Base-by-base conservation (phyloP, 2,113 vertebrate species). In the Sinosuthora webbiana region DNA sequence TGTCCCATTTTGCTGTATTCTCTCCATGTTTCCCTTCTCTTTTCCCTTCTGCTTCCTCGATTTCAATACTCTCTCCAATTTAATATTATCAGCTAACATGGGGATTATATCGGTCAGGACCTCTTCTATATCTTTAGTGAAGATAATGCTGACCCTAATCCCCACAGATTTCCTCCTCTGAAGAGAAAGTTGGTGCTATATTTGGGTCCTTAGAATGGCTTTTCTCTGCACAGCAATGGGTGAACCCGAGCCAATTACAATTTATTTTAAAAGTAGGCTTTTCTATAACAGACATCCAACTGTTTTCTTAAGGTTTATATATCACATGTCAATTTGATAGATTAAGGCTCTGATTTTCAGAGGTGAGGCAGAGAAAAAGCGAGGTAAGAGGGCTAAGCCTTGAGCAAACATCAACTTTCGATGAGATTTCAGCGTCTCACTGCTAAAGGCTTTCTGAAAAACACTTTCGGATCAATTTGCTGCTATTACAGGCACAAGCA, bases 81-180 rank as follows among this genome's bases (percentile, higher is more conserved):
- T 56, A 75, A 71, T 64, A 41, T 88, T 90, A 87, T 63, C 22
- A 1, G n/a, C 69, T 85, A 75, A 70, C 70, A 12, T 33, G 44
- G 55, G 60, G 68, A 76, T 91, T 91, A 62, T 62, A 76, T 79
- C 1, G 7, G 80, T 83, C 90, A 76, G 74, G 83, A 78, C 52
- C 44, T 71, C 42, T 86, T 75, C 69, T 68, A 4, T 90, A 62
- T 84, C 90, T 92, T 83, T 45, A 65, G 24, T 47, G 63, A 91
- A 80, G 81, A 92, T 88, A 89, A 74, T 77, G 41, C 83, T 90
- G 92, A 83, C 76, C 68, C 37, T 86, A 93, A 94, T 92, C 76
- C 60, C 71, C 45, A 17, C 55, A 88, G 68, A 81, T 85, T 75
- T 93, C 74, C 63, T 89, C 30, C 27, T 80, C 84, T 80, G 70